Conservation (phyloP, 2,797 vertebrate genomes). For the Mormyrops attenuatus region DNA sequence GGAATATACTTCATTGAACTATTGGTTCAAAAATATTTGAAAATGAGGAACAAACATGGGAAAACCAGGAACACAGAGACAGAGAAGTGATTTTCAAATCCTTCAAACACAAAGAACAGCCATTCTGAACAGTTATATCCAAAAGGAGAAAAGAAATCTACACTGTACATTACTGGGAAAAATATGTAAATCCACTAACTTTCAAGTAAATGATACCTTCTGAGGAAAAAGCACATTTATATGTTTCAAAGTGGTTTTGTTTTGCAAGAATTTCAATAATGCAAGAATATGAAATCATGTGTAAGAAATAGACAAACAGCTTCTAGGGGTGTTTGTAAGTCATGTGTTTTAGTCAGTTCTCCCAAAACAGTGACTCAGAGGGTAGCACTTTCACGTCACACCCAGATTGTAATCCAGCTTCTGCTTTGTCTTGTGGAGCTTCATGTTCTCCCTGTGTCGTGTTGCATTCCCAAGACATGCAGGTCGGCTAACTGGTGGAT, state of each 20-base stretch:
- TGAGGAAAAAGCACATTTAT: not conserved
- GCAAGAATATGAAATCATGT: not conserved
- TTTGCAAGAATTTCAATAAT: not conserved
- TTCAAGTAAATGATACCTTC: not conserved
- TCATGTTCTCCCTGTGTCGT: not conserved
- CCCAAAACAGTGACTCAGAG: not conserved
- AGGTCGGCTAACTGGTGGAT: not conserved
- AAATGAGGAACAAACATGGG: not conserved
- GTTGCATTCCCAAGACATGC: not conserved
- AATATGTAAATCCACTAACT: not conserved
- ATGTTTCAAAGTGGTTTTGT: not conserved
- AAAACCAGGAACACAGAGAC: not conserved
- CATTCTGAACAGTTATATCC: not conserved
- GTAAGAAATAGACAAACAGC: not conserved
- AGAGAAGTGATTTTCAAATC: not conserved
- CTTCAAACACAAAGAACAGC: not conserved
- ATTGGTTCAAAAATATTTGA: not conserved
- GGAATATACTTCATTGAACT: not conserved
- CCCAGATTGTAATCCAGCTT: not conserved
- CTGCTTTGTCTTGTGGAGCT: not conserved
- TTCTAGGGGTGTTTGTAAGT: not conserved
- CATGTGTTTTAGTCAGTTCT: not conserved
- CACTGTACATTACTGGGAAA: not conserved
- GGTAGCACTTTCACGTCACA: not conserved
- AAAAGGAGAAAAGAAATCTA: not conserved